Base-by-base conservation (phyloP, 2,888 invertebrate species). In the Volucella inflata region DNA sequence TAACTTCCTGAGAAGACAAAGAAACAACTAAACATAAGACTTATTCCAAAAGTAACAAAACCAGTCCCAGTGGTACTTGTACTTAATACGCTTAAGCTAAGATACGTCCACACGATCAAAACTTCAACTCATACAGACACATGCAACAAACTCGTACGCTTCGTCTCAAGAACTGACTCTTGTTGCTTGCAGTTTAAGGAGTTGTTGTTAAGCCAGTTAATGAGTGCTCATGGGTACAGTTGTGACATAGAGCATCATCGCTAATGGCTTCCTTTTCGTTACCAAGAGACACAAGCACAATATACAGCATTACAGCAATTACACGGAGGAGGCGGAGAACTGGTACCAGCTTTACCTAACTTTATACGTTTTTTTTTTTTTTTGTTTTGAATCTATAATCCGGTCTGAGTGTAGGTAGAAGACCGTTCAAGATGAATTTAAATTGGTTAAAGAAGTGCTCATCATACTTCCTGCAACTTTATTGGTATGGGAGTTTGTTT, bases 151-250 rank as follows among this genome's bases (percentile, higher is more conserved):
- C 36, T 42, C 42, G 6, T 11, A 38, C 38, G 14, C 36, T 36
- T 14, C 11, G 51, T 57, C 30, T 42, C 16, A 71, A 51, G 64
- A 71, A 79, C 59, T 65, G 42, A 44, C 57, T 78, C 71, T 71
- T 64, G 57, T 72, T 50, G 64, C 55, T 71, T 9, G 55, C 79
- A 67, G 53, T 67, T 79, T 51, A 79, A 72, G 79, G 59, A 79
- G 79, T 79, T 72, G 70, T 71, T 78, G 79, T 72, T 79, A 79
- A 72, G 79, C 72, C 79, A 79, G 72, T 72, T 72, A 79, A 79
- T 79, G 79, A 72, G 79, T 79, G 48, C 79, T 79, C 67, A 72
- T 79, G 79, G 72, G 79, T 79, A 79, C 79, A 72, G 79, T 79
- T 79, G 79, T 72, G 79, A 60, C 72, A 65, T 67, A 79, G 48